Conservation (phyloP, 2,888 invertebrate genomes). For the Ectobius pallidus region DNA sequence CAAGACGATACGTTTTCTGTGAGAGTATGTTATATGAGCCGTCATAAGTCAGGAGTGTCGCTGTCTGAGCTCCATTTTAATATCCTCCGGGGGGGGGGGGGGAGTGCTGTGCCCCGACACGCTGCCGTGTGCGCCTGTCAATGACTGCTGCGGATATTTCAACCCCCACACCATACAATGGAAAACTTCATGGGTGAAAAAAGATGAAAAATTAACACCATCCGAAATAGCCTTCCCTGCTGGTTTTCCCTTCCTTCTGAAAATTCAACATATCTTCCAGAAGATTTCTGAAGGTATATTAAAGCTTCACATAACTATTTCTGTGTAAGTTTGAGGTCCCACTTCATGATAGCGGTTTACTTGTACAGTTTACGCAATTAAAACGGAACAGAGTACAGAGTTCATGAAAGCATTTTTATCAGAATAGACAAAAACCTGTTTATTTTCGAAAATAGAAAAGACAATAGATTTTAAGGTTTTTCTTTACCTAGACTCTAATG, state of each 20-base stretch:
- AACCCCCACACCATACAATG: background rate
- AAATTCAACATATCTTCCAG: background rate
- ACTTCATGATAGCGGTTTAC: too few relatives aligned
- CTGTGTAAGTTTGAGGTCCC: too few relatives aligned
- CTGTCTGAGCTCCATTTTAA: slow-evolving; percentile 27
- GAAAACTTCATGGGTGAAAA: background rate
- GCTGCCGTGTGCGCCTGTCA: slow-evolving; percentile 22
- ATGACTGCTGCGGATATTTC: slow-evolving; percentile 33
- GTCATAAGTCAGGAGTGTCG: slow-evolving; percentile 31
- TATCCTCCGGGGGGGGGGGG: slow-evolving; percentile 26
- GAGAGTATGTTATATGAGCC: slow-evolving; percentile 28
- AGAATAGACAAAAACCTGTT: too few relatives aligned
- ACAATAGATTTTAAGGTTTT: too few relatives aligned
- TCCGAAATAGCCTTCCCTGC: background rate
- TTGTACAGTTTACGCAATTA: too few relatives aligned
- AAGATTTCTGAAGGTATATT: too few relatives aligned
- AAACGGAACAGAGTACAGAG: too few relatives aligned
- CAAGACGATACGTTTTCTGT: slow-evolving; percentile 23
- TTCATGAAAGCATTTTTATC: too few relatives aligned
- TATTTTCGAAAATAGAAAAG: too few relatives aligned
- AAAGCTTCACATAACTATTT: too few relatives aligned
- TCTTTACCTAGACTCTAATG: too few relatives aligned
- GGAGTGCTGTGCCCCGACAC: background rate
- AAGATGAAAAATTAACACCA: background rate
- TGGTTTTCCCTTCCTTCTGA: background rate